A percentile compares a stretch with the other conserved stretches of the same genome.
phyloP scores from a whole-genome alignment of 1,140 invertebrate species.

The Oppia nitens region DNA sequence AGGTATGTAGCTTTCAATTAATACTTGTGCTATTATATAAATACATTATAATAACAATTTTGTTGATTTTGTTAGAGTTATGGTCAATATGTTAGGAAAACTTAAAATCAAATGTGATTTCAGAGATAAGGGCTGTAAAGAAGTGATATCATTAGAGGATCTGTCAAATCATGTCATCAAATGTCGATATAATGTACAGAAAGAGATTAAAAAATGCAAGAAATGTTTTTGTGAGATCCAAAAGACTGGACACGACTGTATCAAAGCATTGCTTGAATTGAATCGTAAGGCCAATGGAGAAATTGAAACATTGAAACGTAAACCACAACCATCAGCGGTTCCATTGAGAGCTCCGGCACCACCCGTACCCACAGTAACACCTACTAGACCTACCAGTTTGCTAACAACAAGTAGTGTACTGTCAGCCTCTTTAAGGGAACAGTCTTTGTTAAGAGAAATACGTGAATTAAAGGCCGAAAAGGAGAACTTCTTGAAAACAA shows the following conservation, averaged over 20 bases:
- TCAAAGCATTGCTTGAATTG: background rate
- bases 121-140: slow-evolving; percentile 4
- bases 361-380: too few relatives aligned
- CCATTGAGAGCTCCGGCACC: too few relatives aligned
- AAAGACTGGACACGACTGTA: background rate
- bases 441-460: background rate
- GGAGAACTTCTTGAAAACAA: background rate
- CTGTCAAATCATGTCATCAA: background rate
- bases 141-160: slow-evolving; percentile 1
- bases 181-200: background rate
- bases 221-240: background rate
- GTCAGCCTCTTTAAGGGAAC: background rate
- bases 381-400: too few relatives aligned
- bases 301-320: background rate
- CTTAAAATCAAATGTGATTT: slow-evolving; percentile 6
- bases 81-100: slow-evolving; percentile 2
- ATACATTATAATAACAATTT: too few relatives aligned
- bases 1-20: too few relatives aligned
- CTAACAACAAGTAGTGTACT: background rate
- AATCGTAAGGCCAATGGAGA: background rate
- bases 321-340: background rate
- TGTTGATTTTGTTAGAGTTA: background rate
- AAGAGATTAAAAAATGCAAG: background rate
- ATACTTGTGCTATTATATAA: too few relatives aligned
- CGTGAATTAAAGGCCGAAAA: background rate